These are phyloP conservation scores for Spea bombifrons DNA, from an alignment of 2,113 vertebrate species.

Conservation along the genomic window DNA sequence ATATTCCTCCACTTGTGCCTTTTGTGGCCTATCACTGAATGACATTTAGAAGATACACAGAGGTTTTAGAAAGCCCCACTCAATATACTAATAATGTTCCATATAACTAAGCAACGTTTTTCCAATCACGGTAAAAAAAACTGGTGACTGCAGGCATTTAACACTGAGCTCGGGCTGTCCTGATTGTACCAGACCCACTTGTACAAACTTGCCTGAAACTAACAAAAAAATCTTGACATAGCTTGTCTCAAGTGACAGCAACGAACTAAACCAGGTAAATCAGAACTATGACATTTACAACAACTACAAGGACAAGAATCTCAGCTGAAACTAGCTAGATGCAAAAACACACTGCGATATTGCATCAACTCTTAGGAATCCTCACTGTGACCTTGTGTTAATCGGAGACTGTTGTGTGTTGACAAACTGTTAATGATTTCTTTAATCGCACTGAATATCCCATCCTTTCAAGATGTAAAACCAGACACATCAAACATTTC, in stretches of 20 bases:
- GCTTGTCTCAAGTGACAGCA: not conserved
- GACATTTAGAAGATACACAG: too few relatives aligned
- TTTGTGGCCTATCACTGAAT: too few relatives aligned
- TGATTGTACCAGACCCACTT: not conserved
- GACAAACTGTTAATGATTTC: slow-evolving; percentile 38
- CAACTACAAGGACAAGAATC: not conserved
- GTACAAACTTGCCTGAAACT: not conserved
- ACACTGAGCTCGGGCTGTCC: too few relatives aligned
- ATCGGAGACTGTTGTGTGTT: slow-evolving; percentile 17
- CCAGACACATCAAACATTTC: not conserved
- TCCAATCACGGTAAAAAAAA: too few relatives aligned
- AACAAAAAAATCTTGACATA: not conserved
- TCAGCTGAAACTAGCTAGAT: not conserved
- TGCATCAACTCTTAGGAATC: slow-evolving; percentile 6
- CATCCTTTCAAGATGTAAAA: not conserved
- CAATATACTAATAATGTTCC: too few relatives aligned
- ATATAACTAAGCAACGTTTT: too few relatives aligned
- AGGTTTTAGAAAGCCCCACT: too few relatives aligned
- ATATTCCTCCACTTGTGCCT: too few relatives aligned
- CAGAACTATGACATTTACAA: not conserved
- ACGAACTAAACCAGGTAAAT: not conserved
- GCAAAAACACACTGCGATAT: slow-evolving; percentile 22
- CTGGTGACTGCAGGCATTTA: too few relatives aligned
- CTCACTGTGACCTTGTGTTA: slow-evolving; percentile 16
- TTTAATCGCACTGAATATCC: not conserved